Percentiles rank a stretch among this genome's conserved stretches.
Evolutionary conservation across 2,888 invertebrate species (phyloP).

Genomic region (Drosophila siamana): DNA sequence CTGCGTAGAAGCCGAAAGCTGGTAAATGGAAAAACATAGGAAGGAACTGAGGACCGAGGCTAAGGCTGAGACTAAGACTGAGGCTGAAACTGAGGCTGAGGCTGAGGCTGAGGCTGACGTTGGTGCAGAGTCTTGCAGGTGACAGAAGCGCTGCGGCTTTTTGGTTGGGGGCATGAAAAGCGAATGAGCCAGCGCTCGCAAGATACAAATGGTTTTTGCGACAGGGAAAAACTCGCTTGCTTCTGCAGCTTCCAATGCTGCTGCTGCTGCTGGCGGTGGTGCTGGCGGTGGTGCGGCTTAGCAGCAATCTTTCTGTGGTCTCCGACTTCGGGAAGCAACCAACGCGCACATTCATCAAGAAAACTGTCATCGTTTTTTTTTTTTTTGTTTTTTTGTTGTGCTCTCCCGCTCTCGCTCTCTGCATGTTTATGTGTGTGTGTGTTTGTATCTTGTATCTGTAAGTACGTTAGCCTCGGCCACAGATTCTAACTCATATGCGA

Average conservation of each 20-base stretch:
- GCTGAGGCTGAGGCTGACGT: neutral
- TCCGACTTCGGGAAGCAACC: conserved; percentile 45
- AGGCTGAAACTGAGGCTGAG: neutral
- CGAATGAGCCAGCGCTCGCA: conserved; percentile 58
- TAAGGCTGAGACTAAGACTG: neutral
- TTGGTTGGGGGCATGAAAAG: conserved; percentile 62
- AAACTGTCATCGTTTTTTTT: conserved; percentile 81
- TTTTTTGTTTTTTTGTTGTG: no score
- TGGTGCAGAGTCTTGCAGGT: conserved; percentile 40
- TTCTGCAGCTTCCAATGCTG: conserved; percentile 24
- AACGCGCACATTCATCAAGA: conserved; percentile 80
- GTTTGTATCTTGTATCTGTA: conserved; percentile 58
- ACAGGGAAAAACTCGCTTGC: conserved; percentile 50
- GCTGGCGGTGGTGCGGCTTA: conserved; percentile 32
- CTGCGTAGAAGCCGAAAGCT: conserved; percentile 19
- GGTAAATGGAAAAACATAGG: neutral
- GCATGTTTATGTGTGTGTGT: conserved; percentile 32
- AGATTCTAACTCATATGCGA: conserved; percentile 75
- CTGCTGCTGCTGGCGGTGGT: conserved; percentile 8
- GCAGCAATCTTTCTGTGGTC: conserved; percentile 60
- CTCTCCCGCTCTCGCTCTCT: conserved; percentile 22
- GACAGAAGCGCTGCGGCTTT: conserved; percentile 51
- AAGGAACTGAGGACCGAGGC: neutral
- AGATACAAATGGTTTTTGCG: conserved; percentile 45
- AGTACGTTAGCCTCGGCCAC: conserved; percentile 76